Evolutionary conservation across 1,140 invertebrate genomes (phyloP).

Genomic region (Physella acuta): DNA sequence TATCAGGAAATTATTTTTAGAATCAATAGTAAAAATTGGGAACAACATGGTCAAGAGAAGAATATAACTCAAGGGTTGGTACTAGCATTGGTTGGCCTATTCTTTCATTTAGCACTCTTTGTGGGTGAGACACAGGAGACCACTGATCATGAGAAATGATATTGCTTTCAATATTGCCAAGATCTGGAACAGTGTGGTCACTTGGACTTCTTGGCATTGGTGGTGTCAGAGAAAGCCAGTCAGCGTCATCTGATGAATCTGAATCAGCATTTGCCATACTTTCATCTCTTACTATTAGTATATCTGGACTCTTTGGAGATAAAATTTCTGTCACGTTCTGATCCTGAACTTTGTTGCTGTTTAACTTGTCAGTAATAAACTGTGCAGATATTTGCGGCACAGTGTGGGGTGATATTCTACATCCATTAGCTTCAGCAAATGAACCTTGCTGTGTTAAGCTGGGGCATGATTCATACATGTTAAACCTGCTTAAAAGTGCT

Average conservation of each 20-base stretch:
- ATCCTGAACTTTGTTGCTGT: not conserved
- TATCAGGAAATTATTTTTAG: too few relatives aligned
- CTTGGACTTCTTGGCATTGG: conserved; percentile 18
- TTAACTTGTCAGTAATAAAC: too few relatives aligned
- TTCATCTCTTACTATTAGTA: conserved; percentile 17
- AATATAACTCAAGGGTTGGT: not conserved
- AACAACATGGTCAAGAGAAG: not conserved
- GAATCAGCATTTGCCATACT: conserved; percentile 10
- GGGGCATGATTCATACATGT: not conserved
- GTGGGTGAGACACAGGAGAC: not conserved
- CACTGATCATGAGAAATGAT: not conserved
- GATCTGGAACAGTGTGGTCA: conserved; percentile 22
- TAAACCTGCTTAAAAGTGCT: too few relatives aligned
- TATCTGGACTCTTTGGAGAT: conserved; percentile 3
- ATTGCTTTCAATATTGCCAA: not conserved
- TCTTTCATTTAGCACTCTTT: too few relatives aligned
- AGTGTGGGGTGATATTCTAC: too few relatives aligned
- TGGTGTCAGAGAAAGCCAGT: conserved; percentile 22
- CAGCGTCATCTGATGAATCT: conserved; percentile 17
- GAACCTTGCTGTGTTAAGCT: not conserved
- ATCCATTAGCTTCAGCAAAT: not conserved
- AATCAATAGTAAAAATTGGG: conserved; percentile 7
- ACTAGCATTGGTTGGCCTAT: not conserved
- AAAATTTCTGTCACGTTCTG: not conserved
- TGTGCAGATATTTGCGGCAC: too few relatives aligned